Conservation (phyloP, 2,797 vertebrate species). For the Oophaga sylvatica region DNA sequence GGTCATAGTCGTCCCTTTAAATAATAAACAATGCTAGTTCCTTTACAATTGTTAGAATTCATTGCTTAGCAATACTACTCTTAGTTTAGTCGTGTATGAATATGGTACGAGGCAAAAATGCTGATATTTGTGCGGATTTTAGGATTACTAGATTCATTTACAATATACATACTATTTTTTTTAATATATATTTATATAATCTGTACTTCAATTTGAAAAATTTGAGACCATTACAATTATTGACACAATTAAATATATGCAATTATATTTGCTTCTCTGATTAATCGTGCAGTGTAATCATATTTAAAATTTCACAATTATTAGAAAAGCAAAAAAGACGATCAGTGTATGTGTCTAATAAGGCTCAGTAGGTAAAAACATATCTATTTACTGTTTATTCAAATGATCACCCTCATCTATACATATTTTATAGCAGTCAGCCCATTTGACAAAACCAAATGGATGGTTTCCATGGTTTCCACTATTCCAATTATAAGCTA, state of each 20-base stretch:
- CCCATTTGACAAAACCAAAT: conserved; percentile 64
- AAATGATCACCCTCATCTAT: conserved; percentile 43
- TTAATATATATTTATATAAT: neutral
- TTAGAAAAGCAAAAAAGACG: neutral
- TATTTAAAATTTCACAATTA: neutral
- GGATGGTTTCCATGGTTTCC: conserved; percentile 60
- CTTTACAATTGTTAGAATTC: conserved; percentile 62
- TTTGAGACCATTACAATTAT: neutral
- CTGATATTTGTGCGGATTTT: neutral
- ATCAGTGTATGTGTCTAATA: neutral
- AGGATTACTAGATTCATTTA: neutral
- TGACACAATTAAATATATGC: neutral
- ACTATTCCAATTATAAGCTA: conserved; percentile 61
- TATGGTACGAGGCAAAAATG: neutral
- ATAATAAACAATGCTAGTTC: conserved; percentile 71
- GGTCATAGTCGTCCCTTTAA: conserved; percentile 84
- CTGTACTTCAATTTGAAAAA: neutral
- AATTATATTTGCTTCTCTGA: neutral
- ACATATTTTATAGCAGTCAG: conserved; percentile 63
- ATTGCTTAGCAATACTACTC: conserved; percentile 43
- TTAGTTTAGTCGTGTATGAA: neutral
- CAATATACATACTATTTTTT: neutral
- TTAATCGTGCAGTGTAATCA: neutral
- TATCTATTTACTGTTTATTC: conserved; percentile 33
- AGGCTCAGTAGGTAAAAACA: neutral